phyloP scores from a whole-genome alignment of 2,888 invertebrate genomes.

The Heliconius charithonia region DNA sequence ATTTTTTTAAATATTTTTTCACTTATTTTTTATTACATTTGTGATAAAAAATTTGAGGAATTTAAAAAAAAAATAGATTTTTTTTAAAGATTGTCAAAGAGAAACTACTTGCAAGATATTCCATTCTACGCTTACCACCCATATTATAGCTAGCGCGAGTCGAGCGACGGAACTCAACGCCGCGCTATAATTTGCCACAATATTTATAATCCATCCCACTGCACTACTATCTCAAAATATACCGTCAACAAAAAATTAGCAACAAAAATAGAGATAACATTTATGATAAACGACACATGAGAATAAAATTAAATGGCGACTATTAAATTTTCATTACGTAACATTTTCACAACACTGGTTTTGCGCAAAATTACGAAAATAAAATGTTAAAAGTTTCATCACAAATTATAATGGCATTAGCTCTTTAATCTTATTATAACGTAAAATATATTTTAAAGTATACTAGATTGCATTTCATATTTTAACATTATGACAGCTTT shows the following conservation, averaged over 20 bases:
- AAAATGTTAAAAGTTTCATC: slow-evolving; percentile 14
- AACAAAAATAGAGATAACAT: slow-evolving; percentile 1
- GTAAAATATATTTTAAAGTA: neutral
- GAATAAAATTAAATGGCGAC: slow-evolving; percentile 10
- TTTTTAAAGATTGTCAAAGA: too few relatives aligned
- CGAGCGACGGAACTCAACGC: too few relatives aligned
- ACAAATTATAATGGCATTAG: slow-evolving; percentile 22
- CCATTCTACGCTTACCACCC: too few relatives aligned
- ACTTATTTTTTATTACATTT: too few relatives aligned
- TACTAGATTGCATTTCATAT: neutral
- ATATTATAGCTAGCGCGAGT: too few relatives aligned
- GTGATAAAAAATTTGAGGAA: too few relatives aligned
- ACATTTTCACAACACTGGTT: neutral
- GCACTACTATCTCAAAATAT: neutral
- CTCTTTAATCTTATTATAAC: slow-evolving; percentile 13
- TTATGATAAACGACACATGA: slow-evolving; percentile 2
- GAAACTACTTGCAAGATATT: too few relatives aligned
- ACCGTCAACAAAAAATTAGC: neutral
- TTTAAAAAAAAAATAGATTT: too few relatives aligned
- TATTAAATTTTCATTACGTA: slow-evolving; percentile 16
- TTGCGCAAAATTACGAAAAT: neutral
- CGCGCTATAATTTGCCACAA: neutral
- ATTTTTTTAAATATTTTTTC: too few relatives aligned
- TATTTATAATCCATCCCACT: neutral
- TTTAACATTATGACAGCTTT: neutral